These are phyloP conservation scores for Propithecus coquereli DNA, from an alignment of 2,113 vertebrate species.

Conservation along the genomic window DNA sequence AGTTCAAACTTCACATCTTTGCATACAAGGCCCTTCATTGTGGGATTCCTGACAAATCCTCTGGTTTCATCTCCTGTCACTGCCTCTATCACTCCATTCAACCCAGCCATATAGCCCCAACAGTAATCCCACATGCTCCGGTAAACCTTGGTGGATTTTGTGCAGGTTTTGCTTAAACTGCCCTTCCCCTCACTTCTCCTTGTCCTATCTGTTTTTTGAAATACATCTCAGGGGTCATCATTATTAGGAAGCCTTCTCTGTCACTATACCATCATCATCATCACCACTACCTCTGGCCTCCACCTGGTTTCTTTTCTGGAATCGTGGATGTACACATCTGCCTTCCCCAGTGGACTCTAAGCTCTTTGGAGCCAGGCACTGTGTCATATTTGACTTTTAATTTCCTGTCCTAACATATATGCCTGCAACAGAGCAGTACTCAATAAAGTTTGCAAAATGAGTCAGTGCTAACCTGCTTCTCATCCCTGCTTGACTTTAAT, in stretches of 20 bases:
- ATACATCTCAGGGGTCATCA: background rate
- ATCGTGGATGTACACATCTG: background rate
- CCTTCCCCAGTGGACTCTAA: background rate
- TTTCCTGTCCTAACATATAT: background rate
- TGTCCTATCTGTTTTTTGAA: background rate
- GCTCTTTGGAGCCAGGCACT: background rate
- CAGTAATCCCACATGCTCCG: background rate
- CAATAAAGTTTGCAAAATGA: background rate
- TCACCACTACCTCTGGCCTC: background rate
- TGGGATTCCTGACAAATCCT: background rate
- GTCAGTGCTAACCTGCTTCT: background rate
- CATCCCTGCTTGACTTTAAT: background rate
- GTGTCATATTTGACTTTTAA: background rate
- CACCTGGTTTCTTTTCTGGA: background rate
- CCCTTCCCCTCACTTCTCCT: background rate
- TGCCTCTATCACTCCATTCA: background rate
- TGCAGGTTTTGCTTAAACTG: background rate
- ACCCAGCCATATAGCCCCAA: background rate
- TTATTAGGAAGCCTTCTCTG: background rate
- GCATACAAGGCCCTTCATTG: background rate
- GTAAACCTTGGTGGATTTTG: background rate
- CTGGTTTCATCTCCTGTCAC: background rate
- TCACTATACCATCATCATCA: background rate
- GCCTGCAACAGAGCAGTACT: background rate
- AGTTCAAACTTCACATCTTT: background rate